phyloP scores from a whole-genome alignment of 2,113 vertebrate species.

The Aix galericulata region DNA sequence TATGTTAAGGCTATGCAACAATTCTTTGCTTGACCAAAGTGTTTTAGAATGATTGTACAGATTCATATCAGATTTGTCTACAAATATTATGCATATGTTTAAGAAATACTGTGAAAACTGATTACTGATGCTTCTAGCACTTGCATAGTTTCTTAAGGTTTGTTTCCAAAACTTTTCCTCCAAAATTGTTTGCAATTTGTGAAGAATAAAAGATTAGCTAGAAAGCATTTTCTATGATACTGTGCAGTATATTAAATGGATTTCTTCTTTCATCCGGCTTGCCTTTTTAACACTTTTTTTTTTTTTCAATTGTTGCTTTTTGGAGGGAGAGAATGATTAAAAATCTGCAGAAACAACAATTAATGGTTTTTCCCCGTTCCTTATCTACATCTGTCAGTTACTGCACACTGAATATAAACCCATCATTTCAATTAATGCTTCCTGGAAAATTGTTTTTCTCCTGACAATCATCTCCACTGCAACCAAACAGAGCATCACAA shows the following conservation, averaged over 20 bases:
- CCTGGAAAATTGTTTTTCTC: constrained; percentile 35
- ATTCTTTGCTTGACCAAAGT: not conserved
- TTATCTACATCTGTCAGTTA: constrained; percentile 38
- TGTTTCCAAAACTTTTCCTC: not conserved
- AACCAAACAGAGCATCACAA: constrained; percentile 33
- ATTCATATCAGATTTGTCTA: not conserved
- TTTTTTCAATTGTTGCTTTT: not conserved
- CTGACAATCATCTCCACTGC: constrained; percentile 40
- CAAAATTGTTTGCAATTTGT: not conserved
- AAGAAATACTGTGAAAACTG: not conserved
- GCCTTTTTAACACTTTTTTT: not conserved
- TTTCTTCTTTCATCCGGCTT: not conserved
- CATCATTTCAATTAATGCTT: constrained; percentile 21
- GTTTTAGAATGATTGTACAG: not conserved
- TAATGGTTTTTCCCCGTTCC: constrained; percentile 28
- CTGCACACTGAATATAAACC: not conserved
- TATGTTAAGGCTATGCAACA: not conserved
- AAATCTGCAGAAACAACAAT: constrained; percentile 11
- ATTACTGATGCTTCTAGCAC: not conserved
- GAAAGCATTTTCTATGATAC: not conserved
- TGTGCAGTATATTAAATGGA: not conserved
- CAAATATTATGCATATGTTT: not conserved
- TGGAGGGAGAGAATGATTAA: not conserved
- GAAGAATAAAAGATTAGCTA: not conserved
- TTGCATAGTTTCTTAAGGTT: not conserved